These are phyloP conservation scores for Falco rusticolus DNA, from an alignment of 2,797 vertebrate genomes.

Conservation along the genomic window DNA sequence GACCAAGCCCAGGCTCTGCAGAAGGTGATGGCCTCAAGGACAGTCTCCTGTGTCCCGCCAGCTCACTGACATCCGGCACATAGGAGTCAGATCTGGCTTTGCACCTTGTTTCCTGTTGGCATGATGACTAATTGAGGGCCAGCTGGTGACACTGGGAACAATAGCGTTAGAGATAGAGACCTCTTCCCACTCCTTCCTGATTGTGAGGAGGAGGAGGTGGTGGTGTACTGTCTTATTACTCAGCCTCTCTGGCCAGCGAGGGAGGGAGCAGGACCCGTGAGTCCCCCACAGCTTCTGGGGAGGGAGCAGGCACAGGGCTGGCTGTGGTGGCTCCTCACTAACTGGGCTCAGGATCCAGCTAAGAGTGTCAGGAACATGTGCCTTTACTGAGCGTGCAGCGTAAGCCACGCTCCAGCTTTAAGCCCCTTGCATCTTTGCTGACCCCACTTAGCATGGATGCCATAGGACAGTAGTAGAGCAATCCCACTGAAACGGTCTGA, in stretches of 20 bases:
- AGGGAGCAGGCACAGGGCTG: not conserved
- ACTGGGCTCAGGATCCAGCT: not conserved
- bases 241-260: not conserved
- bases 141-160: slow-evolving; percentile 47
- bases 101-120: slow-evolving; percentile 50
- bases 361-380: not conserved
- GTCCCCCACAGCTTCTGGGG: not conserved
- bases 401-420: not conserved
- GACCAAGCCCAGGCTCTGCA: not conserved
- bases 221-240: not conserved
- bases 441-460: not conserved
- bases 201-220: not conserved
- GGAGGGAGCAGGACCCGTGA: not conserved
- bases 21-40: not conserved
- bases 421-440: not conserved
- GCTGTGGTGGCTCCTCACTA: not conserved
- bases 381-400: not conserved
- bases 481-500: not conserved
- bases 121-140: not conserved
- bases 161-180: slow-evolving; percentile 32
- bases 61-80: not conserved
- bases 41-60: rapidly evolving
- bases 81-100: slow-evolving; percentile 14
- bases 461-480: not conserved
- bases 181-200: slow-evolving; percentile 38